A percentile compares a stretch with the other conserved stretches of the same genome.
Conservation (phyloP, 2,888 invertebrate genomes). For the Tethea ocularis region DNA sequence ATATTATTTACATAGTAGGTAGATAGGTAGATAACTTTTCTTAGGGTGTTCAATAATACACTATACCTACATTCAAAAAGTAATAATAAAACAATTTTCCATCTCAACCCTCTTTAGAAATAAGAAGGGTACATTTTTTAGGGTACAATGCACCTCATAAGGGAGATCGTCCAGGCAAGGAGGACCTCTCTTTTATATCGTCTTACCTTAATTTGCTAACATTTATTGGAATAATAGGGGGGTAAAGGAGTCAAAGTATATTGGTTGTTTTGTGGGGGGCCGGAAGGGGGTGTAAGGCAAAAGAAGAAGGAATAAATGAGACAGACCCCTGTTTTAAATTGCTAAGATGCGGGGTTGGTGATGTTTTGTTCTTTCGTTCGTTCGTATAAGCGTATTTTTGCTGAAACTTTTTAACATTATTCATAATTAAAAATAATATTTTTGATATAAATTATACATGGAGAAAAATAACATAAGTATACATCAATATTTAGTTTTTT, state of each 20-base stretch:
- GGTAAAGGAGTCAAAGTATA: slow-evolving; percentile 34
- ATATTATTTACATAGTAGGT: background rate
- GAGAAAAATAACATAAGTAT: no score
- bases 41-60: background rate
- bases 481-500: no score
- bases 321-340: slow-evolving; percentile 70
- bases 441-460: no score
- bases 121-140: slow-evolving; percentile 69
- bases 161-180: slow-evolving; percentile 45
- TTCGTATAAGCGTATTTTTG: slow-evolving; percentile 37
- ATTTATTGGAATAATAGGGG: slow-evolving; percentile 19
- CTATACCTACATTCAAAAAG: slow-evolving; percentile 14
- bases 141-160: slow-evolving; percentile 47
- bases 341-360: slow-evolving; percentile 54
- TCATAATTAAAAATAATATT: no score
- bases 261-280: slow-evolving; percentile 29
- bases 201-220: slow-evolving; percentile 20
- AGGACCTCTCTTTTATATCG: slow-evolving; percentile 31
- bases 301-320: slow-evolving; percentile 74
- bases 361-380: slow-evolving; percentile 57
- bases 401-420: background rate
- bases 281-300: slow-evolving; percentile 37
- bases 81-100: slow-evolving; percentile 56
- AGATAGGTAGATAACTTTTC: background rate
- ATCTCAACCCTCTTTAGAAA: slow-evolving; percentile 53